These are phyloP conservation scores for Raja brachyura DNA, from an alignment of 2,113 vertebrate genomes.

Conservation along the genomic window DNA sequence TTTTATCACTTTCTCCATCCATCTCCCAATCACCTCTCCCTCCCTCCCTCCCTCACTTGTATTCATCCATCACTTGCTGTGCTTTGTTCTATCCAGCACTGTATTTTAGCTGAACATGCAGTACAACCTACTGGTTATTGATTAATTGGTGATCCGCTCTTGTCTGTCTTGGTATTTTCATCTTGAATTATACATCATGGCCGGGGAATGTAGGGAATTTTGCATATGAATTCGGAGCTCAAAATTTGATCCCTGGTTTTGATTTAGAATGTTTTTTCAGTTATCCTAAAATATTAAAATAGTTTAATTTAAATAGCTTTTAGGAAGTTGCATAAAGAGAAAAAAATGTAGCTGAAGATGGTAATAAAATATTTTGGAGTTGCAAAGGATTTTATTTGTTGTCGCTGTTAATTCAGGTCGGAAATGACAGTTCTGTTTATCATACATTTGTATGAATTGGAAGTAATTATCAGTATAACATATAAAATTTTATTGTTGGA, in stretches of 20 bases:
- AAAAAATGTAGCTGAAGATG: background rate
- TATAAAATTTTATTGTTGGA: too few species aligned
- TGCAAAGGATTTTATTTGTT: background rate
- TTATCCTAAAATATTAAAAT: background rate
- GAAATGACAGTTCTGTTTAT: too few species aligned
- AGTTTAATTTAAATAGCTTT: too few species aligned
- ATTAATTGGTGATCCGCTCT: background rate
- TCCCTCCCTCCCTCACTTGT: too few species aligned
- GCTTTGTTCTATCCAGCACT: too few species aligned
- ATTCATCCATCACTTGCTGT: too few species aligned
- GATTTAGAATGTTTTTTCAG: background rate
- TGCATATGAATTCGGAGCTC: background rate
- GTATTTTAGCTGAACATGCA: too few species aligned
- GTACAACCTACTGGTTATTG: background rate
- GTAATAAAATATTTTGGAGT: background rate
- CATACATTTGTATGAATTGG: too few species aligned
- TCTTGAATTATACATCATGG: background rate
- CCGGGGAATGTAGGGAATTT: slow-evolving; percentile 21
- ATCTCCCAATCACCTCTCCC: too few species aligned
- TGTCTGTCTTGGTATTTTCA: background rate
- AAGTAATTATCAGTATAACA: too few species aligned
- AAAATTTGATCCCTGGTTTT: background rate
- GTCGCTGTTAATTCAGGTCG: too few species aligned
- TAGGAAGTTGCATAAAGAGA: background rate
- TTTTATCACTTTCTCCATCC: too few species aligned